Percentiles rank a stretch among this genome's conserved stretches.
phyloP scores from a whole-genome alignment of 1,140 invertebrate genomes.

The Globodera rostochiensis region DNA sequence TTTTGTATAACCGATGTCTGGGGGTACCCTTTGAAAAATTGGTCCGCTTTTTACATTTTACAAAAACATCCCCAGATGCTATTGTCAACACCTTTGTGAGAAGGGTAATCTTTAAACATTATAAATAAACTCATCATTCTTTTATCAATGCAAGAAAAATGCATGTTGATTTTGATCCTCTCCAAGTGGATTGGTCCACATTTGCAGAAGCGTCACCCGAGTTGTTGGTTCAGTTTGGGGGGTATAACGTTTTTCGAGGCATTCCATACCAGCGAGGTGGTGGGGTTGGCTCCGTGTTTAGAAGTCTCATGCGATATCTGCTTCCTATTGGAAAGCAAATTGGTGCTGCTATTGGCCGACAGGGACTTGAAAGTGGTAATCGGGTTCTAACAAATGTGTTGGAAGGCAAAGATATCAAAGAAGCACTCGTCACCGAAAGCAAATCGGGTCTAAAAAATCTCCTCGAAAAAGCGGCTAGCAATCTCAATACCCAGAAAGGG shows the following conservation, averaged over 20 bases:
- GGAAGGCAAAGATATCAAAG: not conserved
- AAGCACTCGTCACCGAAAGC: not conserved
- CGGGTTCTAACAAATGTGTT: not conserved
- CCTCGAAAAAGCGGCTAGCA: not conserved
- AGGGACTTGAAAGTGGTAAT: not conserved
- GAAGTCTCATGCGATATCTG: slow-evolving; percentile 5
- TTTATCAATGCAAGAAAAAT: not conserved
- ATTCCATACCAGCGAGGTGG: not conserved
- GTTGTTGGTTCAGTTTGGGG: not conserved
- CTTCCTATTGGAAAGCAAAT: slow-evolving; percentile 3
- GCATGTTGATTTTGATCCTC: slow-evolving; percentile 14
- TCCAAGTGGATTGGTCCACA: not conserved
- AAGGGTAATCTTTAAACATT: not conserved
- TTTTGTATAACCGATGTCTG: too few relatives aligned
- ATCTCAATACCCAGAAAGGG: not conserved
- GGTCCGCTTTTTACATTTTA: not conserved
- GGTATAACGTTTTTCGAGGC: not conserved
- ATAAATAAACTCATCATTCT: not conserved
- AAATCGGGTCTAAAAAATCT: not conserved
- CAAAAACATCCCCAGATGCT: too few relatives aligned
- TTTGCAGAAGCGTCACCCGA: not conserved
- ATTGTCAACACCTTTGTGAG: not conserved
- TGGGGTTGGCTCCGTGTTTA: not conserved
- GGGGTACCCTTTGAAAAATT: not conserved
- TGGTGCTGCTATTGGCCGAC: not conserved